Conservation (phyloP, 2,888 invertebrate genomes). For the Anarsia innoxiella region DNA sequence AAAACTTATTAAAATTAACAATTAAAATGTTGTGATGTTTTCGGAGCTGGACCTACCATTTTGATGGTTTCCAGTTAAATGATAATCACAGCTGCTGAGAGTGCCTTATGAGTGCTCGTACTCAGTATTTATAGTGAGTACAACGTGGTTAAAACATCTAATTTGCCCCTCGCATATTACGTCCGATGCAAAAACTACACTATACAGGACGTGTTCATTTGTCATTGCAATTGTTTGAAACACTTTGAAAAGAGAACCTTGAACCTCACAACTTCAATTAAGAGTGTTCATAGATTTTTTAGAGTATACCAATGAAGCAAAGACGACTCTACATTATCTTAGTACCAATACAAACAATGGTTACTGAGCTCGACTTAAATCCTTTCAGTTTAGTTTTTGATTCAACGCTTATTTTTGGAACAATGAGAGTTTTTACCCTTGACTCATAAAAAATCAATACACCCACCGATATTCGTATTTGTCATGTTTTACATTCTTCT, state of each 20-base stretch:
- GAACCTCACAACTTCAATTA: background rate
- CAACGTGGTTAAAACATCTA: slow-evolving; percentile 45
- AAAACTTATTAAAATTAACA: no score
- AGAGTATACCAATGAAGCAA: no score
- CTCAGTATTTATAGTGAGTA: slow-evolving; percentile 49
- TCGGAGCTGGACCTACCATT: slow-evolving; percentile 40
- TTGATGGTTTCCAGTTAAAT: slow-evolving; percentile 21
- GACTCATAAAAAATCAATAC: no score
- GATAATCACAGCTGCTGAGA: slow-evolving; percentile 30
- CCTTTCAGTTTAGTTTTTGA: no score
- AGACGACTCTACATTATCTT: no score
- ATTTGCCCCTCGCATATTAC: slow-evolving; percentile 54
- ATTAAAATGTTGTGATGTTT: no score
- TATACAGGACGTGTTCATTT: slow-evolving; percentile 13
- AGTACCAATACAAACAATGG: no score
- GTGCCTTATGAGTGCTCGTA: slow-evolving; percentile 45
- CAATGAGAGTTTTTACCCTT: no score
- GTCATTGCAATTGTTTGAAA: slow-evolving; percentile 6
- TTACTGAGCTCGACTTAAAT: no score
- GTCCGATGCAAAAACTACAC: slow-evolving; percentile 39
- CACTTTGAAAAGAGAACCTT: slow-evolving; percentile 3
- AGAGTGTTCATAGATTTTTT: background rate
- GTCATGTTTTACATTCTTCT: no score
- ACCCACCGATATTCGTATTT: no score
- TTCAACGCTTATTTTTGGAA: no score